phyloP scores from a whole-genome alignment of 2,797 vertebrate species.

The Syncerus caffer region DNA sequence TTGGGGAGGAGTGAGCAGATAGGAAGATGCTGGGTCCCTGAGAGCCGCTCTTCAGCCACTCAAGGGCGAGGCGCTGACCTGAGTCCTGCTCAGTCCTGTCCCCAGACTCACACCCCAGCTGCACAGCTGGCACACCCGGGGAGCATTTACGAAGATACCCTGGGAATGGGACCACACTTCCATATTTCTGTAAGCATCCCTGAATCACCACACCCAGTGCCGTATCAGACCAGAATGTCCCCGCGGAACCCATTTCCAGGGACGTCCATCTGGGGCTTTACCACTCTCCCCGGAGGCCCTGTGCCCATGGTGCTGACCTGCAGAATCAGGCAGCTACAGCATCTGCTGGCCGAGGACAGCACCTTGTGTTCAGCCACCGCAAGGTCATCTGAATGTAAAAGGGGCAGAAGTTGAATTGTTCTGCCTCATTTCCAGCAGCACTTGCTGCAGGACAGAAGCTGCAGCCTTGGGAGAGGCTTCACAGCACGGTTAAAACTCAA shows the following conservation, averaged over 20 bases:
- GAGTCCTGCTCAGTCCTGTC: background rate
- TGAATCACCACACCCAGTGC: background rate
- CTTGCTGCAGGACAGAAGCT: background rate
- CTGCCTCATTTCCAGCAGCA: background rate
- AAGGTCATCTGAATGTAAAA: background rate
- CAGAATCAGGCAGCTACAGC: background rate
- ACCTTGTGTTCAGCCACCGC: background rate
- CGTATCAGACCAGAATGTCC: background rate
- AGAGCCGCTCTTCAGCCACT: background rate
- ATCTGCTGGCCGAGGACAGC: background rate
- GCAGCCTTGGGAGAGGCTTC: background rate
- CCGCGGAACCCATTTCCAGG: background rate
- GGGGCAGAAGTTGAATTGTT: conserved; percentile 34
- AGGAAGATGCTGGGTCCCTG: background rate
- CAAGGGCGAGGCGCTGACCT: background rate
- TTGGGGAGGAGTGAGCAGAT: background rate
- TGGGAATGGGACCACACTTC: background rate
- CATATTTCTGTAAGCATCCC: background rate
- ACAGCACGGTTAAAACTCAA: background rate
- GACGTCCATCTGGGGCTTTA: background rate
- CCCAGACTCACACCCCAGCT: background rate
- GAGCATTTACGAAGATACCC: background rate
- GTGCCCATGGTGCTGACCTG: background rate
- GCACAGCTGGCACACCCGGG: too few species aligned
- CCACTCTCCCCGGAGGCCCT: background rate